Evolutionary conservation across 2,888 invertebrate genomes (phyloP), one percentile per base, ranked within the genome.

Genomic region (Oscheius onirici): DNA sequence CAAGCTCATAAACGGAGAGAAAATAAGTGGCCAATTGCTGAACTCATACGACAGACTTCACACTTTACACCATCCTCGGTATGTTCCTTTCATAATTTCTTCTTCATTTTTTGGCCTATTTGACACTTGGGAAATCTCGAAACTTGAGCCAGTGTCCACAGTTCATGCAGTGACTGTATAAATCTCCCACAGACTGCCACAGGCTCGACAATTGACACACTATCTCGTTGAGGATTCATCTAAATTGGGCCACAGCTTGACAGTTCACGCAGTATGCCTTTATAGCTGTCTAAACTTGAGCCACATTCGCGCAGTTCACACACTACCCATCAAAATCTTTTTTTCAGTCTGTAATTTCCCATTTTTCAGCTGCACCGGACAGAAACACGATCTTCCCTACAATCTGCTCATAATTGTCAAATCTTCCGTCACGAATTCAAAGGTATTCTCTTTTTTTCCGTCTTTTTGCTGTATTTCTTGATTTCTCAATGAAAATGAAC

Each of bases 351-450:
- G 10, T 2, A 26, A 51, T 6, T 11, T 13, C 17, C 34, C 34
- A 13, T 28, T 40, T 54, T 68, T 67, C 46, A 43, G 44, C 3
- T 68, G 46, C 40, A 43, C 24, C 17, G 57, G 41, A 17, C 57
- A 55, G 26, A 55, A 57, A n/a, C 55, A 46, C 44, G 60, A 69
- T 24, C 8, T 69, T 2, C 20, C 51, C 40, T 58, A 69, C 28
- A 57, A 69, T 24, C 49, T 69, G 3, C 49, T 69, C 17, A 49
- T 69, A 6, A 51, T 69, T 20, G 69, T 69, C 26, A 69, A 69
- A 34, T 69, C 69, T 11, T 43, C 58, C 24, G 69, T 60, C 13
- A 2, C 20, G 1, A 49, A 69, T 58, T 26, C 46, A 3, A 69
- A 69, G 26, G 67, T 67, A 11, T 26, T 28, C 22, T 20, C 34